These are phyloP conservation scores for Zoanthus gigantus DNA, from an alignment of 92 coral and sea anemone species.

Conservation along the genomic window DNA sequence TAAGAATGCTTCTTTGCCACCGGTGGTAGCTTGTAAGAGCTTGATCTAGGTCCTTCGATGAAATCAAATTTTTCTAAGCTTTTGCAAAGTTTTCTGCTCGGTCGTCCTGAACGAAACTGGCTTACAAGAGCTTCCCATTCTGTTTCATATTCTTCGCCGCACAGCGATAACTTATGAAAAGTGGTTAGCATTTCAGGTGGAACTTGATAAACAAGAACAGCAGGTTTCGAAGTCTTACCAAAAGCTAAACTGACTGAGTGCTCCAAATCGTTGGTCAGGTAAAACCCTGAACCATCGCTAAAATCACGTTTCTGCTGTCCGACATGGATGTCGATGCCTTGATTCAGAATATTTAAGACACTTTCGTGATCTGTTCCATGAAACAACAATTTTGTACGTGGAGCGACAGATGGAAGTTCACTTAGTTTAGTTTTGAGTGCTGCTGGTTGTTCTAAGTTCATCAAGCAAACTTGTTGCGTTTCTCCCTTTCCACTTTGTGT, in stretches of 20 bases:
- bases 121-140: slow-evolving; percentile 64
- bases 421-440: background rate
- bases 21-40: slow-evolving; percentile 4
- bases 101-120: slow-evolving; percentile 61
- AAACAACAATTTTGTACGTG: slow-evolving; percentile 24
- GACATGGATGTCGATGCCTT: slow-evolving; percentile 53
- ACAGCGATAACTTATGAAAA: slow-evolving; percentile 29
- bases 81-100: slow-evolving; percentile 57
- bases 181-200: slow-evolving; percentile 12
- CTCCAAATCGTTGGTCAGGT: slow-evolving; percentile 42
- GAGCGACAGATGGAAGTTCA: slow-evolving; percentile 6
- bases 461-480: background rate
- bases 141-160: slow-evolving; percentile 18
- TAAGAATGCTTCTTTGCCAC: slow-evolving; percentile 49
- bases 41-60: slow-evolving; percentile 69
- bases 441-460: slow-evolving; percentile 48
- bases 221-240: slow-evolving; percentile 66
- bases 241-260: slow-evolving; percentile 57
- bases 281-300: slow-evolving; percentile 72
- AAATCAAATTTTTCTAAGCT: slow-evolving; percentile 45
- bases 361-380: slow-evolving; percentile 80
- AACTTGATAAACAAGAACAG: slow-evolving; percentile 53
- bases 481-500: background rate
- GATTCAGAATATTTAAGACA: slow-evolving; percentile 55
- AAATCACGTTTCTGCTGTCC: slow-evolving; percentile 71